Conservation (phyloP, 2,888 invertebrate genomes). For the Lasioglossum zephyrum region DNA sequence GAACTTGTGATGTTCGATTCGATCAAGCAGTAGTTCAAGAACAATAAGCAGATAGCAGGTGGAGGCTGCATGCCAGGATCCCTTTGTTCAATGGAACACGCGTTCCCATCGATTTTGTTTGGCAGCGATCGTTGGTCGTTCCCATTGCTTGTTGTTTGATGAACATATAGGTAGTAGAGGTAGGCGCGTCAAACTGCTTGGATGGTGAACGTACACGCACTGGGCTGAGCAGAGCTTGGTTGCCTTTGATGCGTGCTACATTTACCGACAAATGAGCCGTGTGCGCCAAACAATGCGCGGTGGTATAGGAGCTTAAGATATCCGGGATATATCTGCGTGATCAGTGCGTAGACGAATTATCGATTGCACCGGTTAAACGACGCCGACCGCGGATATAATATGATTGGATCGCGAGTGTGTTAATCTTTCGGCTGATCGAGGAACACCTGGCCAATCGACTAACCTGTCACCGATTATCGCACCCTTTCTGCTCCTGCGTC, state of each 20-base stretch:
- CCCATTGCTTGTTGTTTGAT: constrained; percentile 4
- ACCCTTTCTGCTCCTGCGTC: not conserved
- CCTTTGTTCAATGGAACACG: not conserved
- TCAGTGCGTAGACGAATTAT: not conserved
- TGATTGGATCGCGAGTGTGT: not conserved
- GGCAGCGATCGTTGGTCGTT: not conserved
- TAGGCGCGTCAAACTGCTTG: not conserved
- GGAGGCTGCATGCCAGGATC: not conserved
- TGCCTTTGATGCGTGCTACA: constrained; percentile 15
- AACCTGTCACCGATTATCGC: not conserved
- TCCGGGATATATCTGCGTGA: constrained; percentile 2
- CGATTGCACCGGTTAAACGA: not conserved
- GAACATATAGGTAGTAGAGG: not conserved
- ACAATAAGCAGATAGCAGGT: not conserved
- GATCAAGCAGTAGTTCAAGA: constrained; percentile 1
- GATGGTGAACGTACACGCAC: not conserved
- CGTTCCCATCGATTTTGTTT: not conserved
- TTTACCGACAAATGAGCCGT: constrained; percentile 14
- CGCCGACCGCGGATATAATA: not conserved
- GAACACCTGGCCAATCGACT: not conserved
- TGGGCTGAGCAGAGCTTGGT: not conserved
- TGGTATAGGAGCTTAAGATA: not conserved
- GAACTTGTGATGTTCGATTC: not conserved
- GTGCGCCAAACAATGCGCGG: not conserved
- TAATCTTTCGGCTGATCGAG: not conserved